Conservation (phyloP, 1,140 invertebrate genomes). For the Euwallacea similis region DNA sequence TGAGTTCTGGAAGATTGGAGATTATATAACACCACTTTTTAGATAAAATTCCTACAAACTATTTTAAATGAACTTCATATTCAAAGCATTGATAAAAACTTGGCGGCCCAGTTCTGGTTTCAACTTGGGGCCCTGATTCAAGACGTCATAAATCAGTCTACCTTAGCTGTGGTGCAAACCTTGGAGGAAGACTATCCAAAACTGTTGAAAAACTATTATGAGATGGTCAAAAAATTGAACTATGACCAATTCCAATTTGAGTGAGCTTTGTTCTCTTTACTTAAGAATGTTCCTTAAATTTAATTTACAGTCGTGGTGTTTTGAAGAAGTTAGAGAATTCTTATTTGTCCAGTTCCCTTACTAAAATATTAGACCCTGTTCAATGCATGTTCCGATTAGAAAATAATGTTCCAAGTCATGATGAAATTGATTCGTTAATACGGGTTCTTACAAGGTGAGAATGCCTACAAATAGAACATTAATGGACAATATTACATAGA, state of each 20-base stretch:
- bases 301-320: constrained; percentile 52
- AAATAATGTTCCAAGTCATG: constrained; percentile 60
- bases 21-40: constrained; percentile 8
- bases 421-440: constrained; percentile 71
- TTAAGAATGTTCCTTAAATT: background rate
- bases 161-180: constrained; percentile 78
- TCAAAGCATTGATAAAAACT: constrained; percentile 57
- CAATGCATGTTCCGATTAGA: constrained; percentile 77
- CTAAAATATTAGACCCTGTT: constrained; percentile 80
- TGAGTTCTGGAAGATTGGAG: background rate
- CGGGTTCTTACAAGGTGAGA: constrained; percentile 66
- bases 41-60: constrained; percentile 57
- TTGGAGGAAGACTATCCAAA: constrained; percentile 89
- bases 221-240: constrained; percentile 58
- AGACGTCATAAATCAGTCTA: constrained; percentile 59
- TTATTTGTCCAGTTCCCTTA: constrained; percentile 82
- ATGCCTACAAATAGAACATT: background rate
- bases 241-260: constrained; percentile 60
- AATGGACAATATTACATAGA: background rate
- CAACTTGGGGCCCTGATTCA: constrained; percentile 56
- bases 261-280: constrained; percentile 35
- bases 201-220: constrained; percentile 67
- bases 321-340: constrained; percentile 82
- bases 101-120: constrained; percentile 59
- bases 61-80: constrained; percentile 58